phyloP scores from a whole-genome alignment of 2,888 invertebrate genomes.

The Erebia ligea region DNA sequence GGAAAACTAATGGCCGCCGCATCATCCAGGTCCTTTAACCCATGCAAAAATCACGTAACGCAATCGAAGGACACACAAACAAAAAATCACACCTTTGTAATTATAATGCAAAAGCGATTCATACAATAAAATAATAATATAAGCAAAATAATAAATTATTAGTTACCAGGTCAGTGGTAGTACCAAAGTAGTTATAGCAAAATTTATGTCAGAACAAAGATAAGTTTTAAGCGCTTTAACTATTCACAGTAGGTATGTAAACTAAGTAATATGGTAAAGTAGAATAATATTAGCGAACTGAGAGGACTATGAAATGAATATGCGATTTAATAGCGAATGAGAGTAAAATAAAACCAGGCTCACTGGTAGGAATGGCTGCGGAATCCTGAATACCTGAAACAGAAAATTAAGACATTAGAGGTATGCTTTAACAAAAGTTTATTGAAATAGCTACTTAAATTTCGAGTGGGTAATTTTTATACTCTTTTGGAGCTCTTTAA shows the following conservation, averaged over 20 bases:
- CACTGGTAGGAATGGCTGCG: not conserved
- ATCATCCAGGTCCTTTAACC: no score
- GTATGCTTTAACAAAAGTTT: not conserved
- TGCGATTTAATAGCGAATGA: constrained; percentile 12
- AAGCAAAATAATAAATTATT: not conserved
- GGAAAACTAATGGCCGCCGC: no score
- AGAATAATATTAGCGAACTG: constrained; percentile 3
- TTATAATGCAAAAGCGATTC: no score
- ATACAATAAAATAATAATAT: not conserved
- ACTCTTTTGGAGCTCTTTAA: no score
- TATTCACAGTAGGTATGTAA: not conserved
- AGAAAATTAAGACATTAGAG: constrained; percentile 11
- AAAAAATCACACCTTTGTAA: no score
- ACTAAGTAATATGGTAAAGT: not conserved
- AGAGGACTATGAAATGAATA: constrained; percentile 13
- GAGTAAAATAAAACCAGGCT: constrained; percentile 2
- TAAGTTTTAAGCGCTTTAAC: not conserved
- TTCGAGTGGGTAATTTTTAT: not conserved
- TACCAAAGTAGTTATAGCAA: not conserved
- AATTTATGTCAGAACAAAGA: not conserved
- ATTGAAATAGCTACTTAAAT: not conserved
- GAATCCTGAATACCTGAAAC: constrained; percentile 12
- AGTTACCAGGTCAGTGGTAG: not conserved
- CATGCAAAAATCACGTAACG: no score
- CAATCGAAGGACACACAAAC: no score